Percentiles rank a stretch among this genome's conserved stretches.
These are phyloP conservation scores for Arctocebus calabarensis DNA, from an alignment of 2,797 vertebrate genomes.

Conservation along the genomic window DNA sequence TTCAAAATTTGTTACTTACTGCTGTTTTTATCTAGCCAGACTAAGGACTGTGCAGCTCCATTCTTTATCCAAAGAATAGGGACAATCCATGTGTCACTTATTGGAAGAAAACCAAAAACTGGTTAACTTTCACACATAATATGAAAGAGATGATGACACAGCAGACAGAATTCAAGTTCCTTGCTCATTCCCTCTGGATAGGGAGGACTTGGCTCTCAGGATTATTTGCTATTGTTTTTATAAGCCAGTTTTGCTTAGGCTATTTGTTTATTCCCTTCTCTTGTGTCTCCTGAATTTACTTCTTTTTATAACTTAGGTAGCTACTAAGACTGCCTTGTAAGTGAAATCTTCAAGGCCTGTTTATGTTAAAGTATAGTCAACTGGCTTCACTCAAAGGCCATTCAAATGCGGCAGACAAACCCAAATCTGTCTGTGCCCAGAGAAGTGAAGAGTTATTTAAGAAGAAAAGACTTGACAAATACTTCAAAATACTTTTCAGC, in stretches of 20 bases:
- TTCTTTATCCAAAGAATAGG: slow-evolving; percentile 90
- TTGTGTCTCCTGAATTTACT: background rate
- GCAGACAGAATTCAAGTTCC: background rate
- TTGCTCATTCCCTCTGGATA: background rate
- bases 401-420: background rate
- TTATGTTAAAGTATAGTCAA: slow-evolving; percentile 37
- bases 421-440: background rate
- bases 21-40: slow-evolving; percentile 87
- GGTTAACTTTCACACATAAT: slow-evolving; percentile 65
- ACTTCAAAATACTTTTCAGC: slow-evolving; percentile 60
- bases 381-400: background rate
- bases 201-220: background rate
- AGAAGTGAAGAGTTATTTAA: slow-evolving; percentile 18
- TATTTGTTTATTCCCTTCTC: background rate
- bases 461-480: slow-evolving; percentile 51
- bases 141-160: slow-evolving; percentile 39
- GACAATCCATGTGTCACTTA: slow-evolving; percentile 89
- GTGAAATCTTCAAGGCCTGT: background rate
- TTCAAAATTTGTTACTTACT: slow-evolving; percentile 86
- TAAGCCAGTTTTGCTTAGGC: background rate
- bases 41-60: slow-evolving; percentile 86
- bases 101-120: slow-evolving; percentile 58
- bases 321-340: background rate
- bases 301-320: background rate
- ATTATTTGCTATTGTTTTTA: background rate